phyloP scores from a whole-genome alignment of 2,888 invertebrate genomes.

The Sinodicranocentrus sp. region DNA sequence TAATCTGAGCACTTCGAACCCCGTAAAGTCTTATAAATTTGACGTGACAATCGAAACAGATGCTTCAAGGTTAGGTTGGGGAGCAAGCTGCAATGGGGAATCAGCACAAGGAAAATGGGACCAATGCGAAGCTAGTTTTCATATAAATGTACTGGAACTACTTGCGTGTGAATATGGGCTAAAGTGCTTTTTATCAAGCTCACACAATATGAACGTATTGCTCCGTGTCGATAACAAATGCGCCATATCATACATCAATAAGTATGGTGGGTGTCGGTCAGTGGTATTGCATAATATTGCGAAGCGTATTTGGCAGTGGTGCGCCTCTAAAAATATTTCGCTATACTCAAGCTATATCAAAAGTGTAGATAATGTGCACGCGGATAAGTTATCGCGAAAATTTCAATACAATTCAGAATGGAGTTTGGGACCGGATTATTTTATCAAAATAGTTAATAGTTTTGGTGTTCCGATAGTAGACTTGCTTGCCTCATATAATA shows the following conservation, averaged over 20 bases:
- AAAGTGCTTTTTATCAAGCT: background rate
- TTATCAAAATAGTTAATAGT: background rate
- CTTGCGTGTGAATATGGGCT: background rate
- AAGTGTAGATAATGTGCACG: slow-evolving; percentile 10
- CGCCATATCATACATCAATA: slow-evolving; percentile 61
- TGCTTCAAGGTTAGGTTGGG: background rate
- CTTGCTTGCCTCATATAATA: slow-evolving; percentile 56
- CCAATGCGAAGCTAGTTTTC: background rate
- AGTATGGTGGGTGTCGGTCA: slow-evolving; percentile 48
- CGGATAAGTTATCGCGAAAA: slow-evolving; percentile 23
- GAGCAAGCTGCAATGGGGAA: no score
- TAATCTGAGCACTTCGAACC: background rate
- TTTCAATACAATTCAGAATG: background rate
- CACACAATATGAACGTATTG: slow-evolving; percentile 4
- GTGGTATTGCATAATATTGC: background rate
- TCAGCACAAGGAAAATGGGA: slow-evolving; percentile 2
- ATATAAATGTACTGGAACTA: slow-evolving; percentile 16
- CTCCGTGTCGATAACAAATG: slow-evolving; percentile 51
- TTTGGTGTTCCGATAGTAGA: slow-evolving; percentile 57
- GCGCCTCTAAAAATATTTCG: slow-evolving; percentile 16
- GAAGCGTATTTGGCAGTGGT: slow-evolving; percentile 42
- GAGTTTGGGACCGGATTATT: no score
- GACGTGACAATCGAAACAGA: background rate
- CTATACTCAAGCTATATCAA: slow-evolving; percentile 24
- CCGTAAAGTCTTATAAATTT: background rate